Percentiles rank a stretch among this genome's conserved stretches.
These are phyloP conservation scores for Sebastes hubbsi DNA, from an alignment of 2,797 vertebrate species.

Conservation along the genomic window DNA sequence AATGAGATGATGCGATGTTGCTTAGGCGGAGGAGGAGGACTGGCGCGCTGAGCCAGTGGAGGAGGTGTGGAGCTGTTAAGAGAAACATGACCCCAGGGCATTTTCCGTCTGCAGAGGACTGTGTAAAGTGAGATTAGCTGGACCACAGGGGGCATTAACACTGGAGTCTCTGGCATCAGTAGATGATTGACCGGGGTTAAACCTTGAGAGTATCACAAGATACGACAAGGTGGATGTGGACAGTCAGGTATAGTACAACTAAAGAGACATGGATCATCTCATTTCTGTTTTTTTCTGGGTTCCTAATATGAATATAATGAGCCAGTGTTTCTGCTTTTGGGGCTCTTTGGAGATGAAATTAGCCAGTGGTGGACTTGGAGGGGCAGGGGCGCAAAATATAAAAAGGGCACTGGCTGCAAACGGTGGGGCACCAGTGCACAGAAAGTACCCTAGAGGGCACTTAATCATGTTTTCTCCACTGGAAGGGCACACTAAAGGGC, in stretches of 20 bases:
- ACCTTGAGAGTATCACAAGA: conserved; percentile 3
- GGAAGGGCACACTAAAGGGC: too few species aligned
- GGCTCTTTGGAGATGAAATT: neutral
- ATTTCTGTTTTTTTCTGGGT: neutral
- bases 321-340: neutral
- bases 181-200: conserved; percentile 31
- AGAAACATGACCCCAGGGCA: conserved; percentile 53
- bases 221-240: conserved; percentile 1
- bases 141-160: conserved; percentile 37
- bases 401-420: neutral
- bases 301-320: conserved; percentile 20
- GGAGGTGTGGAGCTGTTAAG: conserved; percentile 40
- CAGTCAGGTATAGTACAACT: neutral
- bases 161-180: conserved; percentile 13
- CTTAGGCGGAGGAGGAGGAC: neutral
- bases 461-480: neutral
- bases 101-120: conserved; percentile 42
- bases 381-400: neutral
- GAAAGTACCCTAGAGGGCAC: neutral
- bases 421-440: neutral
- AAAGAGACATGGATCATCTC: neutral
- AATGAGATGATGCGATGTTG: conserved; percentile 40
- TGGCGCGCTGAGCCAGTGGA: conserved; percentile 16
- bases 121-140: conserved; percentile 57
- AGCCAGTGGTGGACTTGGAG: neutral